Conservation (phyloP, 2,797 vertebrate species). For the Saguinus oedipus region DNA sequence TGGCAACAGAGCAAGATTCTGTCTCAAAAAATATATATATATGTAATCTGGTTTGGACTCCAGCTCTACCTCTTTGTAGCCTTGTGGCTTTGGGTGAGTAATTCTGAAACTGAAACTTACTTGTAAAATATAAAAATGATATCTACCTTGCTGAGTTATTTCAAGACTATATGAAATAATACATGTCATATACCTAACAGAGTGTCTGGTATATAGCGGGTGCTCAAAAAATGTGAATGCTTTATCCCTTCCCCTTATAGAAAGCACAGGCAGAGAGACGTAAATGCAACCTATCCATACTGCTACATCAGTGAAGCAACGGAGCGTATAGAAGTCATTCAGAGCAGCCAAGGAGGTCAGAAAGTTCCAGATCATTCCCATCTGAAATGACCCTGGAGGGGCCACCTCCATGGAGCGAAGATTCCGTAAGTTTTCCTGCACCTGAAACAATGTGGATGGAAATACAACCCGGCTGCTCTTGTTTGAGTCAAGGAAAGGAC, state of each 20-base stretch:
- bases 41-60: neutral
- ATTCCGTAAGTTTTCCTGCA: neutral
- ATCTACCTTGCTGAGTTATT: neutral
- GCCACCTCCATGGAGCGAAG: neutral
- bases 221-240: neutral
- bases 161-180: neutral
- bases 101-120: neutral
- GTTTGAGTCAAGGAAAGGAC: neutral
- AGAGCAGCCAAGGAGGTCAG: neutral
- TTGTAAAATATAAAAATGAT: neutral
- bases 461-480: neutral
- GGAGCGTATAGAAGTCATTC: neutral
- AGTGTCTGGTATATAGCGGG: neutral
- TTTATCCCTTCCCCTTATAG: neutral
- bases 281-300: neutral
- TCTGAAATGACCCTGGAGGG: neutral
- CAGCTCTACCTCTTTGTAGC: neutral
- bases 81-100: neutral
- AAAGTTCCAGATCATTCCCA: neutral
- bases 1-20: no score
- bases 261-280: neutral
- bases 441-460: neutral
- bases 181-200: neutral
- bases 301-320: neutral
- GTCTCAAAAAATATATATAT: no score